Conservation (phyloP, 2,113 vertebrate genomes). For the Archocentrus centrarchus region DNA sequence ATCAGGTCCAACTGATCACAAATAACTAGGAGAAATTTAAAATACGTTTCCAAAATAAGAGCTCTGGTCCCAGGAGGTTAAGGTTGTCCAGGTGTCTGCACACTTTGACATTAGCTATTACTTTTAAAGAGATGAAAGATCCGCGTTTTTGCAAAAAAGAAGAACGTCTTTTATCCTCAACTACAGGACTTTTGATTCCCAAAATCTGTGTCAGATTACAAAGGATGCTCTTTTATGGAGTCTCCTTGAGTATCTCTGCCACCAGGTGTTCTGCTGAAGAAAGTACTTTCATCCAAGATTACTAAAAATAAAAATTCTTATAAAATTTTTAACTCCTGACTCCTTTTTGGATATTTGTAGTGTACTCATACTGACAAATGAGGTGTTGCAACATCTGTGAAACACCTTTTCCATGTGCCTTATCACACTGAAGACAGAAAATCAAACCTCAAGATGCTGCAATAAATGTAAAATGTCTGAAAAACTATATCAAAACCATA, state of each 20-base stretch:
- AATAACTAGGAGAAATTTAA: background rate
- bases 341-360: background rate
- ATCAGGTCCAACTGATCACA: background rate
- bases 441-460: slow-evolving; percentile 7
- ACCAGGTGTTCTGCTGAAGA: background rate
- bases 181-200: background rate
- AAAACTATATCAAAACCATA: background rate
- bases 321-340: background rate
- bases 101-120: background rate
- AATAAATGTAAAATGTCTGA: slow-evolving; percentile 4
- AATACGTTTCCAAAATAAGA: background rate
- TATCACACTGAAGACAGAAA: slow-evolving; percentile 15
- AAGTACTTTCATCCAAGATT: background rate
- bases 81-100: background rate
- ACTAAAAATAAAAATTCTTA: background rate
- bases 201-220: background rate
- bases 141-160: background rate
- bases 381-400: background rate
- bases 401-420: background rate
- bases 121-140: background rate
- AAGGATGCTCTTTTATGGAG: background rate
- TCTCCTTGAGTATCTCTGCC: background rate
- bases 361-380: slow-evolving; percentile 40
- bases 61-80: background rate
- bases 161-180: background rate